phyloP scores from a whole-genome alignment of 2,113 vertebrate genomes.

The Himantopus leucocephalus region DNA sequence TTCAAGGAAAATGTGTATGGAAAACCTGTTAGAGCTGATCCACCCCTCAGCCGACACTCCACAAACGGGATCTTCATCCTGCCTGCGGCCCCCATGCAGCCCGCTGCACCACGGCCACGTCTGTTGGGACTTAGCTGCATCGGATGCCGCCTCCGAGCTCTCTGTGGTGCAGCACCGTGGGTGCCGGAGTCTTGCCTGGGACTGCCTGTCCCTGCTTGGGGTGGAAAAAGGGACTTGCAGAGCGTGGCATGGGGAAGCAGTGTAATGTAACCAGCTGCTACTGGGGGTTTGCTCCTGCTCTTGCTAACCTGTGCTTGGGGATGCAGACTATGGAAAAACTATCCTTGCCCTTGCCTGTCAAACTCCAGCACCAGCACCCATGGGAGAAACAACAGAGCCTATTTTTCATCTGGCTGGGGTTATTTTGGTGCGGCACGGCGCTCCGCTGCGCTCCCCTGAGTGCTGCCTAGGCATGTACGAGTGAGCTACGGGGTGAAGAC shows the following conservation, averaged over 20 bases:
- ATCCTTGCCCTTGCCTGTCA: background rate
- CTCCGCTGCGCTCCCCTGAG: background rate
- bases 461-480: background rate
- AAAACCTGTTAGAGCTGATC: background rate
- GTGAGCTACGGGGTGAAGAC: conserved; percentile 21
- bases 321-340: background rate
- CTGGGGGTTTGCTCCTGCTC: background rate
- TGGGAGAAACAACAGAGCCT: background rate
- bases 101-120: rapidly evolving
- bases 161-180: rapidly evolving
- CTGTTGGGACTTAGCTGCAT: background rate
- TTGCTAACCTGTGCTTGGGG: background rate
- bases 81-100: rapidly evolving
- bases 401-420: background rate
- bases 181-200: background rate
- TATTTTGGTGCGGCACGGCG: background rate
- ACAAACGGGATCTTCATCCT: background rate
- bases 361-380: background rate
- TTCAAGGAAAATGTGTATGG: background rate
- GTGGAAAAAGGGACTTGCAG: background rate
- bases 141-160: too few species aligned
- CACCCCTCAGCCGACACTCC: background rate
- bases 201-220: background rate
- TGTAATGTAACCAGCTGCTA: background rate
- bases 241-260: background rate